phyloP scores from a whole-genome alignment of 2,113 vertebrate genomes.

The Neofelis nebulosa region DNA sequence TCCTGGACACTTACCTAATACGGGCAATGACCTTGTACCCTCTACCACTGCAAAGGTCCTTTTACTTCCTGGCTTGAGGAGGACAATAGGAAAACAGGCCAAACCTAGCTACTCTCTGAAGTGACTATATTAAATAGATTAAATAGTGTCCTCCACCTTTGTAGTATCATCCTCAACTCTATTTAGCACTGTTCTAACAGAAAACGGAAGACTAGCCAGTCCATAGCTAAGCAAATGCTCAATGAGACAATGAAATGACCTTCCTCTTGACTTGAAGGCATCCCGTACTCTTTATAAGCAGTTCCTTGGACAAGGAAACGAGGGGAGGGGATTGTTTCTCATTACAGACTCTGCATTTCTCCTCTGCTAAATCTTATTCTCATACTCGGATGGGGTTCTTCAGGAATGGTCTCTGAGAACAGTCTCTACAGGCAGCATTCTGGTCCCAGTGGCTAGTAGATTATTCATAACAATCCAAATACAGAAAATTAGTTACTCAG shows the following conservation, averaged over 20 bases:
- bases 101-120: background rate
- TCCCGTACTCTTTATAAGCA: background rate
- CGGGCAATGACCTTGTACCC: background rate
- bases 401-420: background rate
- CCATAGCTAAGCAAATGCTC: background rate
- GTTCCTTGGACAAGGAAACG: background rate
- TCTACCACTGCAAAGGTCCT: background rate
- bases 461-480: conserved; percentile 59
- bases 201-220: background rate
- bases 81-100: background rate
- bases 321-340: background rate
- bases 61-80: background rate
- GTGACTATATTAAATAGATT: background rate
- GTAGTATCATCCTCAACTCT: background rate
- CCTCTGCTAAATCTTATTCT: background rate
- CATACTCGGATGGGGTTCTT: background rate
- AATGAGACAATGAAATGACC: background rate
- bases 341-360: background rate
- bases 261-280: background rate
- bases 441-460: background rate
- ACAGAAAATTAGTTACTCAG: conserved; percentile 64
- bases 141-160: background rate
- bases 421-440: background rate
- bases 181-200: background rate
- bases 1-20: background rate